Base-by-base conservation (phyloP, 2,113 vertebrate species). In the Scomber colias region DNA sequence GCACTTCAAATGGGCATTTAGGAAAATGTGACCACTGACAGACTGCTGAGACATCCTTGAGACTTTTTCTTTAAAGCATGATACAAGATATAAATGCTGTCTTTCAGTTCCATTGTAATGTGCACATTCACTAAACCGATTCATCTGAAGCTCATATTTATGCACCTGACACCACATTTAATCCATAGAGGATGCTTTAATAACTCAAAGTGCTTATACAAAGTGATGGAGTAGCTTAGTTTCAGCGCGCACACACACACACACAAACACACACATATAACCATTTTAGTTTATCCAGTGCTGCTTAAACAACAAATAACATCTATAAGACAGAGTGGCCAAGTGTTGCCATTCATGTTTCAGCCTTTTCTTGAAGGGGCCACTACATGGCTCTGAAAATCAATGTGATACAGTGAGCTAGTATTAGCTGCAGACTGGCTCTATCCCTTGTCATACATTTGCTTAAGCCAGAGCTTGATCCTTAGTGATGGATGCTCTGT, bases 361-460 rank as follows among this genome's bases (percentile, higher is more conserved):
- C 63, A 66, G 66, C 54, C 82, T 73, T 86, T 87, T 82, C 86
- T 89, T 14, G 45, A 57, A 64, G 35, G 69, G 71, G 61, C 83
- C 50, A 46, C 77, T 57, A 73, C 80, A 75, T 48, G 55, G 49
- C 90, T 79, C 79, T 81, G 68, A 54, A 91, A 92, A 92, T 93
- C 89, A 86, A 92, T 93, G 88, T 59, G 84, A 85, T 88, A 85
- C 90, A 86, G 84, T 82, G 83, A 86, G 86, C 84, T 75, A 61
- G 90, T 77, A 89, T 92, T 92, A 89, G 88, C 90, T 24, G 75
- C 81, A 57, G 77, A 84, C 71, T 35, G 13, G 54, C 80, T 90
- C 81, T 63, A 90, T 93, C 90, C 89, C 91, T 89, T 84, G 90
- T 93, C 91, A 92, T 92, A 89, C 91, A 89, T 93, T 89, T 90